Percentiles rank a stretch among this genome's conserved stretches.
These are phyloP conservation scores for Drosophila orosa DNA, from an alignment of 1,140 invertebrate species.

Conservation along the genomic window DNA sequence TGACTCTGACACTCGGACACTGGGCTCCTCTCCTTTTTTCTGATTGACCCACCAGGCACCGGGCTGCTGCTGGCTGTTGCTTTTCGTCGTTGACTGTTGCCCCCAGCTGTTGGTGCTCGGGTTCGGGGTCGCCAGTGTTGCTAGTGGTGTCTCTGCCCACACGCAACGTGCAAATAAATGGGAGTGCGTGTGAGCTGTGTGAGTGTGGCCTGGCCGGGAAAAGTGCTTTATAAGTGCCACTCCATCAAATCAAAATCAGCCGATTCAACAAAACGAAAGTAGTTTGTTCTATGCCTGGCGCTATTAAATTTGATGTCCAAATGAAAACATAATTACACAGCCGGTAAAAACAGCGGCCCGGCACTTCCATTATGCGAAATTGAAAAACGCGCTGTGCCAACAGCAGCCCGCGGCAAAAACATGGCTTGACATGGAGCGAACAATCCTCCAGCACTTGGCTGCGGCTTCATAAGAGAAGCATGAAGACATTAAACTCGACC, in stretches of 20 bases:
- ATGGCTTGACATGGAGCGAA: conserved; percentile 15
- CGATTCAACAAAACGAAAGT: conserved; percentile 73
- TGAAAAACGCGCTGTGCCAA: conserved; percentile 48
- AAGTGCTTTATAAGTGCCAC: conserved; percentile 77
- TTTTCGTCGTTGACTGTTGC: conserved; percentile 28
- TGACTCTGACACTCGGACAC: conserved; percentile 41
- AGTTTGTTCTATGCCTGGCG: conserved; percentile 69
- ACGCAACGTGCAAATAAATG: conserved; percentile 63
- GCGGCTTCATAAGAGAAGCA: conserved; percentile 54
- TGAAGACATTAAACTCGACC: conserved; percentile 61
- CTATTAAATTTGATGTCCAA: conserved; percentile 63
- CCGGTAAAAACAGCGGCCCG: conserved; percentile 22
- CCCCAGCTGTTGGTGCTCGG: conserved; percentile 9
- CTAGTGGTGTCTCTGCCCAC: conserved; percentile 43
- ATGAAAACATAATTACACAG: conserved; percentile 76
- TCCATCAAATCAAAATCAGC: conserved; percentile 76
- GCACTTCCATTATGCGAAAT: conserved; percentile 66
- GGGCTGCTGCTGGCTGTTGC: conserved; percentile 33
- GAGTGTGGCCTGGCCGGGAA: conserved; percentile 40
- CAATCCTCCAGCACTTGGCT: background rate
- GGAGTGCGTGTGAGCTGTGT: conserved; percentile 17
- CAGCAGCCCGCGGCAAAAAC: conserved; percentile 46
- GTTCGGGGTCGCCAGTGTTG: conserved; percentile 2
- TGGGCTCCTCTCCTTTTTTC: conserved; percentile 30
- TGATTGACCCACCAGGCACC: conserved; percentile 8